Evolutionary conservation across 1,140 invertebrate genomes (phyloP).

Genomic region (Halyomorpha halys): DNA sequence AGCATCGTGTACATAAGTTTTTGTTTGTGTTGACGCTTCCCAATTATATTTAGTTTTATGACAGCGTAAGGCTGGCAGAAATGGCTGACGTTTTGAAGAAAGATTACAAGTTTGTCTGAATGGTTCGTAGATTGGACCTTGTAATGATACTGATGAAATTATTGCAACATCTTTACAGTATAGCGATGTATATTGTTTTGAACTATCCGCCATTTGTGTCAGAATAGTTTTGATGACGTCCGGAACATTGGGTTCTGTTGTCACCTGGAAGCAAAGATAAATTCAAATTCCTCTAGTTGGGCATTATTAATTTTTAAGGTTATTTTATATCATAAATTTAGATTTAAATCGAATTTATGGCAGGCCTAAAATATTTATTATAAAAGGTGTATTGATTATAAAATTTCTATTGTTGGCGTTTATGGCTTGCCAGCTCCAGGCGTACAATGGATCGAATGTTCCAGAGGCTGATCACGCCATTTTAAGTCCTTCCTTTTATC

Average conservation of each 20-base stretch:
- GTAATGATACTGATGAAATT: too few species aligned
- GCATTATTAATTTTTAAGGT: conserved; percentile 26
- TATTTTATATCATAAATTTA: conserved; percentile 17
- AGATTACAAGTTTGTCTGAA: not conserved
- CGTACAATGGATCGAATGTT: not conserved
- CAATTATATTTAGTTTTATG: not conserved
- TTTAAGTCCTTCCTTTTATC: conserved; percentile 6
- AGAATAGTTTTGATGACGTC: not conserved
- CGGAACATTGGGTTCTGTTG: not conserved
- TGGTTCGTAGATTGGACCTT: too few species aligned
- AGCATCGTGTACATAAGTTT: conserved; percentile 14
- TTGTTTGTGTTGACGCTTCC: conserved; percentile 16
- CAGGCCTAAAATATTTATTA: conserved; percentile 15
- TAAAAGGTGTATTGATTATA: conserved; percentile 5
- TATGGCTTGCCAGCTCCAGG: conserved; percentile 4
- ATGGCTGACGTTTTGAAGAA: not conserved
- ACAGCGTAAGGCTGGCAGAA: not conserved
- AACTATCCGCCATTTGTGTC: not conserved
- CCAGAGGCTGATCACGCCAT: conserved; percentile 9
- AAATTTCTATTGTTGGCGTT: conserved; percentile 14
- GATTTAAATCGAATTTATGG: conserved; percentile 28
- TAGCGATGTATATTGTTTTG: not conserved
- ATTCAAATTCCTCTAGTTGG: conserved; percentile 28
- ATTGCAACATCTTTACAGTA: too few species aligned
- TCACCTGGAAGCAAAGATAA: conserved; percentile 16